Conservation (phyloP, 2,888 invertebrate species). For the Trissolcus brochymenae region DNA sequence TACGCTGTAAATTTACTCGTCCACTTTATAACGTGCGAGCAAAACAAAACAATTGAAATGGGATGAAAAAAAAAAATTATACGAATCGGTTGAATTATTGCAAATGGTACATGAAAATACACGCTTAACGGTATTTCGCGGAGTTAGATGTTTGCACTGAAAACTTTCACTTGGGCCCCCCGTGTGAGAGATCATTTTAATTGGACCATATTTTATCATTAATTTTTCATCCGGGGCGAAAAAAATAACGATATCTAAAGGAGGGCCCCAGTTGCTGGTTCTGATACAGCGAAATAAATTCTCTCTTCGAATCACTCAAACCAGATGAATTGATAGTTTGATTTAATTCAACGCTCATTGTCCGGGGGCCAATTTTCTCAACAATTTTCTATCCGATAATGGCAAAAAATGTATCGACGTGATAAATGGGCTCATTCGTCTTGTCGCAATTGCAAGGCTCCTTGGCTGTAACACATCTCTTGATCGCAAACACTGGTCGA, state of each 20-base stretch:
- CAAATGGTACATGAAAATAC: not conserved
- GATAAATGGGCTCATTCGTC: slow-evolving; percentile 33
- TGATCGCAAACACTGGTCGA: slow-evolving; percentile 19
- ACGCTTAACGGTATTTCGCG: slow-evolving; percentile 8
- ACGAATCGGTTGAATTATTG: slow-evolving; percentile 2
- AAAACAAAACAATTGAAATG: slow-evolving; percentile 22
- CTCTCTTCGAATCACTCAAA: too few relatives aligned
- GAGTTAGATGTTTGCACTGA: not conserved
- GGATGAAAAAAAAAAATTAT: not conserved
- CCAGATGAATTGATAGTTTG: too few relatives aligned
- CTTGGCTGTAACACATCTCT: slow-evolving; percentile 27
- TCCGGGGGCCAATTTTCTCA: slow-evolving; percentile 20
- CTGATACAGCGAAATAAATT: too few relatives aligned
- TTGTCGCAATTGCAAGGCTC: slow-evolving; percentile 26
- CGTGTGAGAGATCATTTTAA: slow-evolving; percentile 1
- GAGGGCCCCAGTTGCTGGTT: too few relatives aligned
- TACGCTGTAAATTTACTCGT: not conserved
- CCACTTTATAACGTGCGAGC: slow-evolving; percentile 6
- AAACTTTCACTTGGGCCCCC: slow-evolving; percentile 21
- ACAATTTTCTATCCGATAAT: slow-evolving; percentile 16
- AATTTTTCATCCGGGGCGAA: too few relatives aligned
- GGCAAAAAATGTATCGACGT: slow-evolving; percentile 26
- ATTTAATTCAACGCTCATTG: slow-evolving; percentile 3
- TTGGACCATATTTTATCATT: slow-evolving; percentile 3
- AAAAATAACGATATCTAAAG: too few relatives aligned